Base-by-base conservation (phyloP, 35 echinoderm and acorn worm genomes). In the Apostichopus parvimensis region DNA sequence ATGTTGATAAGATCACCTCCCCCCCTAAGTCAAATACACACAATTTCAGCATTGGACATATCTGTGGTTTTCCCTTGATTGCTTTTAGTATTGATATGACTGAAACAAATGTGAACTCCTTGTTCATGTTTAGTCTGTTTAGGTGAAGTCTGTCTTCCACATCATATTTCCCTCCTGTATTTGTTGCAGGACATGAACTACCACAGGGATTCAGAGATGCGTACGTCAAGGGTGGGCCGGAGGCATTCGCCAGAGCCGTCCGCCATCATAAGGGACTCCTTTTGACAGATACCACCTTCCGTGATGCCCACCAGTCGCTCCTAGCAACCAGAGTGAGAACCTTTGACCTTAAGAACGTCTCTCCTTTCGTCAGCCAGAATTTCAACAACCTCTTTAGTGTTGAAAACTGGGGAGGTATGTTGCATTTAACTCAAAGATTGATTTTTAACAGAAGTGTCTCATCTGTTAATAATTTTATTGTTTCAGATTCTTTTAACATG, bases 331-430 rank as follows among this genome's bases (percentile, higher is more conserved):
- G 97, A 78, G 97, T 99, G 54, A 92, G 97, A 68, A 99, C 97
- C 9, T 95, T 90, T 87, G 97, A 99, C 81, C 93, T 96, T 6
- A 94, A 96, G 78, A 99, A 96, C 80, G 96, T 99, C 82, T 96
- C 95, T 17, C 97, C 95, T 6, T 96, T 96, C 93, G 93, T 98
- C 57, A 73, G 95, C 6, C 87, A 98, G 34, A 98, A 98, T 92
- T 98, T 98, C 87, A 93, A 94, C 64, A 94, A 98, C 54, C 77
- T 98, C 23, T 98, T 94, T 88, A 98, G 97, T 86, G 53, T 96
- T 65, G 97, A 98, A 88, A 98, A 98, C 72, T 98, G 97, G 97
- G 97, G 97, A 99, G 97, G 97, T 99, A 93, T 54, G 88, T 92
- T 7, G 12, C 0, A 45, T 45, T 45, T 45, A 45, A 45, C 34